Evolutionary conservation across 2,888 invertebrate genomes (phyloP).

Genomic region (Deilephila elpenor): DNA sequence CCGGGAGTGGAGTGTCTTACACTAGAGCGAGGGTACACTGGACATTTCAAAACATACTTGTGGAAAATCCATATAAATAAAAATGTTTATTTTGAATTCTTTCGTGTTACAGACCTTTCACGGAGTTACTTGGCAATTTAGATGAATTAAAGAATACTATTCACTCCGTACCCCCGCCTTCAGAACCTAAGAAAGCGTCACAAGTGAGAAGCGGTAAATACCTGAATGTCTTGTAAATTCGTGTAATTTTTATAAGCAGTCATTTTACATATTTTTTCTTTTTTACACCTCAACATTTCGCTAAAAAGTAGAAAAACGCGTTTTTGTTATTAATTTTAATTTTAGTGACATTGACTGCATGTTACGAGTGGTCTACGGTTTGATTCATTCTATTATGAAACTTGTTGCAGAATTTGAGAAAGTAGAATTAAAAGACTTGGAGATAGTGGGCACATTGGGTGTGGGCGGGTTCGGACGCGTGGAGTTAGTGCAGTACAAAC

Average conservation of each 20-base stretch:
- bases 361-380: too few species aligned
- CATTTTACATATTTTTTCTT: too few species aligned
- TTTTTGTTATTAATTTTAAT: too few species aligned
- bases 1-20: constrained; percentile 95
- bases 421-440: constrained; percentile 90
- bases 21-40: constrained; percentile 89
- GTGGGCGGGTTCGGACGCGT: constrained; percentile 97
- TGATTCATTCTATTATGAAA: background rate
- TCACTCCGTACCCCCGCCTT: constrained; percentile 68
- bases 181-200: constrained; percentile 68
- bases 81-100: background rate
- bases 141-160: constrained; percentile 84
- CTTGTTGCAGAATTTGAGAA: constrained; percentile 84
- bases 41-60: background rate
- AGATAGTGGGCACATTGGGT: constrained; percentile 93
- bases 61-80: background rate
- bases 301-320: too few species aligned
- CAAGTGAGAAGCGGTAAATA: constrained; percentile 70
- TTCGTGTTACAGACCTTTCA: constrained; percentile 86
- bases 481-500: constrained; percentile 88
- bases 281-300: too few species aligned
- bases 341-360: too few species aligned
- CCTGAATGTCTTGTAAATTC: background rate
- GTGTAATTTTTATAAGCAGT: background rate
- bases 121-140: constrained; percentile 92